Conservation (phyloP, 2,113 vertebrate species). For the Triplophysa dalaica region DNA sequence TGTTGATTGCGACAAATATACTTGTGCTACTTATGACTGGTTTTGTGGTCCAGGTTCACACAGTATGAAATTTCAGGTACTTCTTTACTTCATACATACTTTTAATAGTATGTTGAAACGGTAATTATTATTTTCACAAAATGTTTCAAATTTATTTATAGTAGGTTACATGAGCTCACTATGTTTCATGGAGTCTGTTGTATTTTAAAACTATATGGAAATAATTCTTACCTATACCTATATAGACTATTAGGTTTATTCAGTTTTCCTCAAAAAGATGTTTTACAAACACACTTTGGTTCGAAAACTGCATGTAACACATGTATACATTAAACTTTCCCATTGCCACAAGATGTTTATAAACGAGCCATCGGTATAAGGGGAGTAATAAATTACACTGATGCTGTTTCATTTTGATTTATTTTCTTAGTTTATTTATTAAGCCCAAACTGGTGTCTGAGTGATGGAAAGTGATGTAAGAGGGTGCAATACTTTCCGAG, state of each 20-base stretch:
- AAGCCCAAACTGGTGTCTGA: neutral
- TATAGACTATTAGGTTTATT: conserved; percentile 53
- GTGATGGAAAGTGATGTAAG: neutral
- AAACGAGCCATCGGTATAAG: neutral
- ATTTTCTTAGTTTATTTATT: neutral
- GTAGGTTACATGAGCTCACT: neutral
- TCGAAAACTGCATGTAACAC: conserved; percentile 45
- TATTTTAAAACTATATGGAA: too few species aligned
- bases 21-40: too few species aligned
- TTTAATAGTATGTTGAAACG: too few species aligned
- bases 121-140: too few species aligned
- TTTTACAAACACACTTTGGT: conserved; percentile 49
- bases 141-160: too few species aligned
- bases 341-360: conserved; percentile 4
- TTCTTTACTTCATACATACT: too few species aligned
- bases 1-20: too few species aligned
- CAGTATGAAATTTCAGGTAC: too few species aligned
- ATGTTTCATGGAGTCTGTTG: neutral
- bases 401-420: neutral
- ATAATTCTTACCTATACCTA: too few species aligned
- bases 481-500: neutral
- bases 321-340: conserved; percentile 2
- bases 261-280: conserved; percentile 56
- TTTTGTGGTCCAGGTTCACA: too few species aligned
- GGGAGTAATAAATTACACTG: neutral